Base-by-base conservation (phyloP, 1,140 invertebrate genomes). In the Drosophila subobscura region DNA sequence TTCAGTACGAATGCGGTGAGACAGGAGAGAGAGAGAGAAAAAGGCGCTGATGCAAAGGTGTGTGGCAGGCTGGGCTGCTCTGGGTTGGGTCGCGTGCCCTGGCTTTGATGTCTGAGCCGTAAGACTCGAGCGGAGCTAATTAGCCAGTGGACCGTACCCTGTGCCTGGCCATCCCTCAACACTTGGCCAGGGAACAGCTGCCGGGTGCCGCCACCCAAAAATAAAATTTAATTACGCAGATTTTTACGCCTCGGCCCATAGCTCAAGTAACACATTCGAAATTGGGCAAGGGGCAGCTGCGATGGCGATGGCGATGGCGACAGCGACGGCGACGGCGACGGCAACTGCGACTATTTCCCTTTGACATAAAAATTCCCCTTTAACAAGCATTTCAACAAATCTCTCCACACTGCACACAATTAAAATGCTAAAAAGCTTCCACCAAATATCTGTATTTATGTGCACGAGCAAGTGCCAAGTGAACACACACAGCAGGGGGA, bases 221-320 rank as follows among this genome's bases (percentile, higher is more conserved):
- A 88, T 81, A 88, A 88, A 86, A 88, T 86, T 86, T 86, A 86
- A 86, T 86, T 86, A 86, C 81, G 78, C 68, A 86, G 77, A 85
- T 85, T 85, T 85, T 86, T 85, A 86, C 80, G 81, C 81, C 77
- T 81, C 86, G 63, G 77, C 64, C 61, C 77, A 80, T 86, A 71
- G 81, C 83, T 88, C 77, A 74, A 81, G 77, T 77, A 81, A 86
- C 80, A 77, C 77, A 86, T 74, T 74, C 67, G 58, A 55, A 46
- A 73, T 51, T 50, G 55, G 51, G 58, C 41, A 29, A 23, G 8
- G 14, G 10, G 29, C 33, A 41, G 14, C 29, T 33, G 29, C 29
- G 22, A 20, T 33, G 14, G 33, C 41, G 47, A 23, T n/a, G 5
- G 23, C 29, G 8, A 10, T 4, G 14, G 47, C n/a, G n/a, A n/a